Evolutionary conservation across 2,113 vertebrate genomes (phyloP), one percentile per base, ranked within the genome.

Genomic region (Pelmatolapia mariae): DNA sequence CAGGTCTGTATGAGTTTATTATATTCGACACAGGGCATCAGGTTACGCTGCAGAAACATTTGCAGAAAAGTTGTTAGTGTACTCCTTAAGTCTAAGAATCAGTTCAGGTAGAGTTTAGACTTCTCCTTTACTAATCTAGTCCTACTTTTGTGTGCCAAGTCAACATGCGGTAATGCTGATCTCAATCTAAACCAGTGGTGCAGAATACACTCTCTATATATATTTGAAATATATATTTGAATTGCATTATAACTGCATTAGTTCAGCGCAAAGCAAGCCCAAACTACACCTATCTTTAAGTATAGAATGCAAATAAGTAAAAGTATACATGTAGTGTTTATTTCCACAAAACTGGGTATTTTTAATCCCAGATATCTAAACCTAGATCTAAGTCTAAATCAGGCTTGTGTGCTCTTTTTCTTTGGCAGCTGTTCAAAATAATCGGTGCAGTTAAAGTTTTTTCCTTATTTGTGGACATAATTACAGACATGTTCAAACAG

Each of bases 1-100:
- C 96, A 97, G 97, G 98, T 99, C 89, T 82, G 96, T 86, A 19
- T 31, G 15, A 47, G 22, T 85, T 43, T 79, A n/a, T 6, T 66
- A 31, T 50, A 45, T 66, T n/a, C 12, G 1, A 40, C 18, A n/a
- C 11, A 13, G 71, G 10, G 43, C 43, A 3, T 78, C 16, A 19
- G 45, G 43, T 50, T 31, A 50, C 4, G 4, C 24, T n/a, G 43
- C 43, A 50, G 40, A 47, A 73, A 47, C 68, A 73, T 73, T 73
- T 73, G 15, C 68, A 47, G 16, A 50, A 5, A 78, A 29, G 43
- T 18, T 76, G 1, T 29, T 45, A 5, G 4, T 29, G 24, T 29
- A 19, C 9, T 26, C 6, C 15, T 18, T 11, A 29, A 18, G 24
- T 76, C 43, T 76, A 47, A 12, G 15, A 29, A 19, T 2, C 43